phyloP scores from a whole-genome alignment of 2,888 invertebrate genomes.

The Dorcus parallelipipedus region DNA sequence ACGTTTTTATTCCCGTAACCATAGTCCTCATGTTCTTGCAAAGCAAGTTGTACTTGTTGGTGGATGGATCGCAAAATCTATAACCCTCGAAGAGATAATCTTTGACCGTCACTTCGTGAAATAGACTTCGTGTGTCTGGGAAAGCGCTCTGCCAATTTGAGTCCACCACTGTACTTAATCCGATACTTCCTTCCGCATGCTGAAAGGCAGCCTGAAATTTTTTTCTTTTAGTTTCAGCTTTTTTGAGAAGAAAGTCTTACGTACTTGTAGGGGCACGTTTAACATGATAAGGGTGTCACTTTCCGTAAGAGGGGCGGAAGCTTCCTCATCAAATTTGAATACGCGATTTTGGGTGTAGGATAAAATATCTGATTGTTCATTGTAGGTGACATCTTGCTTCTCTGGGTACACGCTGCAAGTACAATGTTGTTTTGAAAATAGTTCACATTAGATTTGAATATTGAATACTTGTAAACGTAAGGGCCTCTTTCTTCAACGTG shows the following conservation, averaged over 20 bases:
- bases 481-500: conserved; percentile 50
- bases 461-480: conserved; percentile 48
- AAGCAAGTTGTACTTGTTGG: background rate
- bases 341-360: conserved; percentile 50
- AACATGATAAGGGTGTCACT: conserved; percentile 54
- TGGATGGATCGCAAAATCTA: conserved; percentile 49
- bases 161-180: no score
- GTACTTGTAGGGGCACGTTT: conserved; percentile 56
- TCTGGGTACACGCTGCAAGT: conserved; percentile 6
- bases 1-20: background rate
- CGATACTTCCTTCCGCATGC: no score
- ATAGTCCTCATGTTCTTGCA: background rate
- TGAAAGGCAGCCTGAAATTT: no score
- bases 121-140: conserved; percentile 42
- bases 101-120: conserved; percentile 54
- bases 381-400: conserved; percentile 4
- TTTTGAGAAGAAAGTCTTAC: conserved; percentile 23
- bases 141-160: background rate
- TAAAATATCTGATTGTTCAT: conserved; percentile 50
- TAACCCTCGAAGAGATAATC: conserved; percentile 62
- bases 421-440: background rate
- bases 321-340: conserved; percentile 57
- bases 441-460: background rate
- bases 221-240: no score
- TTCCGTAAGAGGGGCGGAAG: conserved; percentile 56